These are phyloP conservation scores for Unio pictorum DNA, from an alignment of 2,888 invertebrate genomes.

Conservation along the genomic window DNA sequence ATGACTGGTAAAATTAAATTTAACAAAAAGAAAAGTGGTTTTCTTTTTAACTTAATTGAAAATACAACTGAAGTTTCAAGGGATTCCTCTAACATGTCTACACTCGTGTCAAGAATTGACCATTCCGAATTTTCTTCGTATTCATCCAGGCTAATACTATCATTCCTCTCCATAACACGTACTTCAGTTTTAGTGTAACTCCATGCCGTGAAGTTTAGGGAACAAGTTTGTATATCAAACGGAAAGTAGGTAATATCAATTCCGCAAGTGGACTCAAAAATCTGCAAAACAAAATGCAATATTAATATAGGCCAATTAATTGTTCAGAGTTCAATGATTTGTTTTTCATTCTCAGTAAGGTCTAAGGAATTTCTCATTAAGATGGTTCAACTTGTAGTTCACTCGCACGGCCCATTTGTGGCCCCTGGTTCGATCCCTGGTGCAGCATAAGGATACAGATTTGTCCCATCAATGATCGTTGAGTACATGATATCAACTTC, in stretches of 20 bases:
- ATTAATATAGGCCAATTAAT: no score
- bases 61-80: slow-evolving; percentile 18
- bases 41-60: slow-evolving; percentile 18
- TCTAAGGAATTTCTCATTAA: no score
- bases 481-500: no score
- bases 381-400: no score
- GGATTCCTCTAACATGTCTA: slow-evolving; percentile 4
- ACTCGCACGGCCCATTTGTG: no score
- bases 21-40: slow-evolving; percentile 29
- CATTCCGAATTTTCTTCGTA: slow-evolving; percentile 20
- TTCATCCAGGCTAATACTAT: slow-evolving; percentile 14
- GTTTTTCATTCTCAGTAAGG: no score
- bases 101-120: slow-evolving; percentile 14
- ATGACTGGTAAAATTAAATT: slow-evolving; percentile 31
- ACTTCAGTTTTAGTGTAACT: slow-evolving; percentile 24
- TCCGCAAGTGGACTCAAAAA: slow-evolving; percentile 21
- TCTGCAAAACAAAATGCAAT: slow-evolving; percentile 19
- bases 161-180: slow-evolving; percentile 5
- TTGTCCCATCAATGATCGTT: no score
- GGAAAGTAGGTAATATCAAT: slow-evolving; percentile 29
- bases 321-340: no score
- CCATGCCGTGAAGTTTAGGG: slow-evolving; percentile 22
- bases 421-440: no score
- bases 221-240: slow-evolving; percentile 23
- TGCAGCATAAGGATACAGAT: no score